Evolutionary conservation across 1,140 invertebrate species (phyloP), one percentile per base, ranked within the genome.

Genomic region (Drosophila sturtevanti): DNA sequence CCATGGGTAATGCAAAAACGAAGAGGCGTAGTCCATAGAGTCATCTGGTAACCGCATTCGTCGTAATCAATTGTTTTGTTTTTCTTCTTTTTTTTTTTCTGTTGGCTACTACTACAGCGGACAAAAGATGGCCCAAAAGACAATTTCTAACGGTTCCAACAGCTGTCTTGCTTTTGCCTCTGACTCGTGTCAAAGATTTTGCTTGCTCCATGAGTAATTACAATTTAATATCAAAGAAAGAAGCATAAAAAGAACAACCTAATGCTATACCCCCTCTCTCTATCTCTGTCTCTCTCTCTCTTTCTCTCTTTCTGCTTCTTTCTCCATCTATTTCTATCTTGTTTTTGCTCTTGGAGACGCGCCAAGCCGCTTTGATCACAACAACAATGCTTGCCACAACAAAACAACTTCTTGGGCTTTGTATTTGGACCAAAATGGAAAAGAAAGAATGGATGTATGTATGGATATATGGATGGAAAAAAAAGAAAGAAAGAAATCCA

Each of bases 351-450:
- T 84, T 75, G 68, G 72, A 76, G 72, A 68, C 79, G 84, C 84
- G 84, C 76, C 69, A 89, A 85, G 80, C 85, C 84, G 84, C 84
- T 89, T 89, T 89, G 84, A 89, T 89, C 84, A 89, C 85, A 80
- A 80, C 85, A 78, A 89, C 84, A 89, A 89, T 89, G 80, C 84
- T 89, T 89, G 84, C 84, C 84, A 89, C 84, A 89, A 89, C 84
- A 89, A 89, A 89, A 89, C 84, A 89, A 89, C 84, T 87, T 87
- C 79, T 82, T 79, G 72, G 82, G 79, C 84, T 82, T 87, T 87
- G 84, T 89, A 66, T 70, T 62, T 62, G 66, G 65, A 38, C 63
- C 64, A 55, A 68, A 72, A 61, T 54, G 52, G 75, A 55, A 78
- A 22, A 18, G 14, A 22, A 56, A 60, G 35, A n/a, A n/a, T n/a